Evolutionary conservation across 2,888 invertebrate genomes (phyloP), one percentile per base, ranked within the genome.

Genomic region (Drosophila aldrichi): DNA sequence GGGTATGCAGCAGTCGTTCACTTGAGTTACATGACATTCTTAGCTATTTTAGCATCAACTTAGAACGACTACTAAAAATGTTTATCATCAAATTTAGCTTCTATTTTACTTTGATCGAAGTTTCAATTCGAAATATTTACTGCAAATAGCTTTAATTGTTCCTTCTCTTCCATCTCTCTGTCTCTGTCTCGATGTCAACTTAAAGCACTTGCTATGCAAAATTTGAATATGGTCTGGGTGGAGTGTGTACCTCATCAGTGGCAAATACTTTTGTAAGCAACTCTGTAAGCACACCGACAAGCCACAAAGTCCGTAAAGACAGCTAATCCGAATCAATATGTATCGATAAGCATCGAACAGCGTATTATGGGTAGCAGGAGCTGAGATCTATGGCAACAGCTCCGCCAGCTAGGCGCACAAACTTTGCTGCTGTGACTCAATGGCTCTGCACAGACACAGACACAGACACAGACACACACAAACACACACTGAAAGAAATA

Each of bases 331-430:
- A 52, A 20, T 20, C 67, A 63, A 67, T 76, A 58, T 73, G 58
- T 64, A 58, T 64, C 60, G 74, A 76, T 68, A 77, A 68, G 78
- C 68, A 76, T 73, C 77, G 67, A 75, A 62, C 77, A 77, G 67
- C 51, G 62, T 46, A 57, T 77, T 61, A 61, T 65, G 49, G 34
- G 38, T 20, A 18, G 22, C 34, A 36, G 46, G 46, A 16, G 38
- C 70, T 44, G 22, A 61, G 52, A 59, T 59, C 54, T 54, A 54
- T 54, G 54, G 54, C 32, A 36, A 36, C 25, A 49, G 70, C 58
- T 57, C 32, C 9, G 18, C 14, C 56, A 59, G 51, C 48, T 52
- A 36, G 55, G 62, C 52, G 63, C 41, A 43, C 51, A 65, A 74
- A 64, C 41, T 74, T 63, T 68, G 38, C 51, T 59, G 70, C 46